Percentiles rank a stretch among this genome's conserved stretches.
phyloP scores from a whole-genome alignment of 2,113 vertebrate species.

The Manacus vitellinus region DNA sequence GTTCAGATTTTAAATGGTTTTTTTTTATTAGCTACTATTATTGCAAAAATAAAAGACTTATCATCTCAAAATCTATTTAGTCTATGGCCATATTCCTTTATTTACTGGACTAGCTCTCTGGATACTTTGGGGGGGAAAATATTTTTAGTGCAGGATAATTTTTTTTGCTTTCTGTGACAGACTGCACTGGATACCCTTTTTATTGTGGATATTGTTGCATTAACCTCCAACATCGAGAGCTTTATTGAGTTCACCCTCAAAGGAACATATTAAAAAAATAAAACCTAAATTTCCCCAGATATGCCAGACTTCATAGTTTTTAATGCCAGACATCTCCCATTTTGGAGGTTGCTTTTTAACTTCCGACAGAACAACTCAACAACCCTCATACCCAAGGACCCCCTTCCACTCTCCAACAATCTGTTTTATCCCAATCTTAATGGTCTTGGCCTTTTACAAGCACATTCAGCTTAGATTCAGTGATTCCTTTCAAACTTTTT shows the following conservation, averaged over 20 bases:
- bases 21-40: background rate
- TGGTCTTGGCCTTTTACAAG: background rate
- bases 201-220: background rate
- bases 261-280: background rate
- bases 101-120: background rate
- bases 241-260: background rate
- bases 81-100: background rate
- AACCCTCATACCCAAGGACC: background rate
- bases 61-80: slow-evolving; percentile 30
- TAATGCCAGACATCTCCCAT: background rate
- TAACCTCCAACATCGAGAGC: background rate
- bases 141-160: background rate
- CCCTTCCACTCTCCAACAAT: background rate
- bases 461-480: background rate
- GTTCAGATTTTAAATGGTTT: slow-evolving; percentile 30
- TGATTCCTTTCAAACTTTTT: background rate
- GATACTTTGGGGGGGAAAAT: background rate
- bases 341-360: background rate
- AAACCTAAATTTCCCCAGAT: background rate
- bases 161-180: background rate
- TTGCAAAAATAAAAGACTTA: slow-evolving; percentile 37
- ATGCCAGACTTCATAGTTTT: background rate
- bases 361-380: background rate
- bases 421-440: background rate
- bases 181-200: background rate